Evolutionary conservation across 2,113 vertebrate species (phyloP).

Genomic region (Capreolus pygargus): DNA sequence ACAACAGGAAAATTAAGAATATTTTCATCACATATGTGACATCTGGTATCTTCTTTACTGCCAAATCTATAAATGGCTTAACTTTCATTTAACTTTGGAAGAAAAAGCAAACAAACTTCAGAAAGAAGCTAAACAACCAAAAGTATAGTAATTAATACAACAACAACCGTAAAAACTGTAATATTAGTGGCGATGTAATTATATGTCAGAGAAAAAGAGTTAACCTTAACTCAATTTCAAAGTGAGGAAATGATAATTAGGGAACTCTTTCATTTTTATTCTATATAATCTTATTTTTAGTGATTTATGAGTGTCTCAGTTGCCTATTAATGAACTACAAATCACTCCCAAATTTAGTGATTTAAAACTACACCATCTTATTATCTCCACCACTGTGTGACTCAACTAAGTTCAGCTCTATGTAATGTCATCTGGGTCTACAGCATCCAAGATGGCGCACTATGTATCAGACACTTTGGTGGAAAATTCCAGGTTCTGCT

Average conservation of each 20-base stretch:
- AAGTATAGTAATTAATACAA: background rate
- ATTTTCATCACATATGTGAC: constrained; percentile 45
- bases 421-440: background rate
- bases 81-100: background rate
- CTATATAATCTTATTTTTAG: background rate
- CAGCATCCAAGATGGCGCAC: background rate
- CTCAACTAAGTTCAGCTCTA: background rate
- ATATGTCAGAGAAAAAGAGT: background rate
- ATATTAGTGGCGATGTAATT: background rate
- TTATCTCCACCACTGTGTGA: background rate
- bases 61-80: constrained; percentile 52
- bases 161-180: background rate
- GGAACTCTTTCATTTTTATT: background rate
- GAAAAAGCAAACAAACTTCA: background rate
- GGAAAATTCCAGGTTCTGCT: background rate
- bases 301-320: background rate
- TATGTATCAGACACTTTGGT: background rate
- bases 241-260: background rate
- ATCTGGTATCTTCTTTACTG: constrained; percentile 50
- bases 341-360: background rate
- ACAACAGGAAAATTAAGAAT: constrained; percentile 35
- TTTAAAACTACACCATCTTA: background rate
- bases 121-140: background rate
- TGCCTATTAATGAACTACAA: background rate
- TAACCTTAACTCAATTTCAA: background rate